Base-by-base conservation (phyloP, 2,797 vertebrate genomes). In the Somateria mollissima region DNA sequence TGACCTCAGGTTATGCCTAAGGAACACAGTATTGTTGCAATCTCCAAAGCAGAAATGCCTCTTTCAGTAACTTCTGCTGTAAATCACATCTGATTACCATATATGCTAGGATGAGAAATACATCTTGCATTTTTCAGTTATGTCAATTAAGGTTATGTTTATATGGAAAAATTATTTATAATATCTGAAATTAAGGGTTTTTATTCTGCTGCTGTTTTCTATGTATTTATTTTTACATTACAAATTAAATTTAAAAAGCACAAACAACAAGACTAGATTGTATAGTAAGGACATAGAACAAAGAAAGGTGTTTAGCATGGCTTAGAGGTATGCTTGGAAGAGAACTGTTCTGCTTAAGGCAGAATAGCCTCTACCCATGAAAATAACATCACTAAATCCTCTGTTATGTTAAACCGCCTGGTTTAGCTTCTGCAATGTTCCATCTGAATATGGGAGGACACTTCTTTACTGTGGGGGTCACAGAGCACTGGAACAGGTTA, bases 21-120 rank as follows among this genome's bases (percentile, higher is more conserved):
- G 69, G 69, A 93, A 83, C 90, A 87, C 45, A 71, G 39, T 85
- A 10, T n/a, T 74, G 56, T 10, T 97, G 27, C 71, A 74, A 15
- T 92, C 64, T 87, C 51, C 87, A 81, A 88, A 94, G 16, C 45
- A 93, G 96, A 95, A 96, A 88, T 77, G 84, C 69, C 86, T 92
- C 51, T 80, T 51, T 86, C 56, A 32, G 88, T 93, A 91, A 84
- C 61, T 65, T 32, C 30, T 78, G 34, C 80, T 90, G 69, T 96
- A 97, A 94, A 96, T 98, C 92, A 89, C 20, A 79, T 39, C 41
- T 30, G 43, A 89, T 97, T 95, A 90, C 76, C 34, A 11, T 88
- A 71, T 94, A 88, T 94, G 20, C 61, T 87, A 10, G 8, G 57
- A 71, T 92, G 75, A 93, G 76, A 76, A 80, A 90, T 87, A 36